Evolutionary conservation across 2,113 vertebrate genomes (phyloP), one percentile per base, ranked within the genome.

Genomic region (Aphyosemion australe): DNA sequence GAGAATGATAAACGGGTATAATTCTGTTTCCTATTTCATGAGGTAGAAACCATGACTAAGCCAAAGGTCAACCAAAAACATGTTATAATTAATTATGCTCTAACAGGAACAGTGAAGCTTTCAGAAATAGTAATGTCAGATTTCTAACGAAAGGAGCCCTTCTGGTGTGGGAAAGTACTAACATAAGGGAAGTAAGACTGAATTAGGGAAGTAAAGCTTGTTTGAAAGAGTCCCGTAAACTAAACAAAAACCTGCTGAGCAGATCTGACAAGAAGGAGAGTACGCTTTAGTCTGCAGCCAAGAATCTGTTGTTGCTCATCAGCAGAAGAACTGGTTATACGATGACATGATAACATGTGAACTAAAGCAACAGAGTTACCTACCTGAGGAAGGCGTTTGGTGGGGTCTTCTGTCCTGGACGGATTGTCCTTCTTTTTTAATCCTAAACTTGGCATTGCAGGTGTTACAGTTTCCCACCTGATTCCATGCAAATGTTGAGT

Each of bases 361-460:
- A 46, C 12, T 12, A 32, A 4, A 21, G 12, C 4, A 8, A 48
- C n/a, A 18, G 46, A 18, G 46, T 48, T 11, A 19, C 46, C 9
- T 80, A 91, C 90, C 88, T 89, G 79, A 12, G 88, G 88, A 19
- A 89, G 1, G 34, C 70, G 45, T 1, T 48, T 54, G 0, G 2
- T 31, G 43, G 9, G 0, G 65, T 26, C 66, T 0, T 85, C 84
- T 73, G 80, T 60, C 53, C 46, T 86, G 61, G 69, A 3, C 0
- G 1, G 8, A 50, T 20, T 71, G 16, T 86, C 80, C 20, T 74
- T 90, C 69, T 74, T 89, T 74, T 70, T 88, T 10, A 46, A 8
- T 63, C 80, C 80, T 76, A 77, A 80, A 82, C 41, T 71, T 16
- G 58, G 57, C 80, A 87, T 85, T 16, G 18, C 65, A 0, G 16